Base-by-base conservation (phyloP, 2,888 invertebrate species). In the Lithophane semibrunnea region DNA sequence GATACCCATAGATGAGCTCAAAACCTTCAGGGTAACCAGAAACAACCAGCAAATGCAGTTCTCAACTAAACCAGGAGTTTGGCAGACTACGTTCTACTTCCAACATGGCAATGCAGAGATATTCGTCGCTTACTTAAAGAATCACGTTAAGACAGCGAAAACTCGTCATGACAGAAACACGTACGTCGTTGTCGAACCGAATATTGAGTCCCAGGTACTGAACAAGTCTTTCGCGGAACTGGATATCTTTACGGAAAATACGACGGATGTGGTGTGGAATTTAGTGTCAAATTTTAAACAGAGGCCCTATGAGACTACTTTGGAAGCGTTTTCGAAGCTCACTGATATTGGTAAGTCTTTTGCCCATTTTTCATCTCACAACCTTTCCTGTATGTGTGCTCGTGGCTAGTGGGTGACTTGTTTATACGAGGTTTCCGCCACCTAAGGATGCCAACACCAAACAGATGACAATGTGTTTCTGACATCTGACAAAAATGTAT, bases 141-240 rank as follows among this genome's bases (percentile, higher is more conserved):
- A 97, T 87, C 97, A 97, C 79, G 94, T 98, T 9, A 97, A 97
- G 92, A 97, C 97, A 3, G 96, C 97, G 5, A 98, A 98, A 85
- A 98, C 98, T 0, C 97, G 97, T 79, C 97, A 98, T 79, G 98
- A 98, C 86, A 97, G 97, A 70, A 96, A 96, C 75, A 95, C 96
- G 0, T 96, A 94, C 66, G 91, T 98, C 24, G 97, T 99, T 3
- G 96, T 98, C 2, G 98, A 98, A 79, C 97, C 97, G 24, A 97
- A 97, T 79, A 94, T 94, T 0, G 97, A 98, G 86, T 97, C 97
- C 0, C 96, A 95, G 82, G 98, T 98, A 47, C 93, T 99, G 82
- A 98, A 98, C 86, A 98, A 97, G 91, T 99, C 99, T 0, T 99
- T 99, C 92, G 98, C 98, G 7, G 99, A 99, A 88, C 94, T 99